phyloP scores from a whole-genome alignment of 2,888 invertebrate species.

The Teleogryllus oceanicus region DNA sequence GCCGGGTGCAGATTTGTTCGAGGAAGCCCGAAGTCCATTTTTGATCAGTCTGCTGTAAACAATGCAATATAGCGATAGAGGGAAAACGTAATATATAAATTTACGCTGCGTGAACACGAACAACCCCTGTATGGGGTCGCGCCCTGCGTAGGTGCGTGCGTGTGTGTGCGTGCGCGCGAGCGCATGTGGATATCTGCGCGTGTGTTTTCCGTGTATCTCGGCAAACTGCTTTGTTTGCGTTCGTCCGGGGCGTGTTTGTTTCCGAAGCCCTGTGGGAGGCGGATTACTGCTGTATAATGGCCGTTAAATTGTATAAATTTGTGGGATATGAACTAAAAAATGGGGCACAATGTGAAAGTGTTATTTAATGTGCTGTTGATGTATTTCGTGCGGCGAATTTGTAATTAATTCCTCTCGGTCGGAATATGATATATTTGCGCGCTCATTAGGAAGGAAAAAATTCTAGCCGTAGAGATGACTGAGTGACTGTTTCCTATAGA shows the following conservation, averaged over 20 bases:
- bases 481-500: no score
- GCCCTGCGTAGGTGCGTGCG: background rate
- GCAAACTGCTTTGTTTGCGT: no score
- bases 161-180: background rate
- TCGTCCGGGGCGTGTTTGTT: no score
- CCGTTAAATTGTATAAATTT: conserved; percentile 18
- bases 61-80: no score
- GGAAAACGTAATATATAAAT: background rate
- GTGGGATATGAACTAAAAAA: background rate
- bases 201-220: no score
- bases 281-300: background rate
- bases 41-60: no score
- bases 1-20: no score
- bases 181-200: background rate
- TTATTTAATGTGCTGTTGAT: conserved; percentile 8
- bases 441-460: no score
- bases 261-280: background rate
- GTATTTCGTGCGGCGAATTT: background rate
- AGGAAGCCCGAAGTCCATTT: no score
- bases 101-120: background rate
- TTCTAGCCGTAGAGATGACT: no score
- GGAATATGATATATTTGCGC: conserved; percentile 2
- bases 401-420: background rate
- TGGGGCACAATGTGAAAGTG: background rate
- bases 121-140: background rate